Conservation (phyloP, 1,140 invertebrate species). For the Drosophila ohnishii region DNA sequence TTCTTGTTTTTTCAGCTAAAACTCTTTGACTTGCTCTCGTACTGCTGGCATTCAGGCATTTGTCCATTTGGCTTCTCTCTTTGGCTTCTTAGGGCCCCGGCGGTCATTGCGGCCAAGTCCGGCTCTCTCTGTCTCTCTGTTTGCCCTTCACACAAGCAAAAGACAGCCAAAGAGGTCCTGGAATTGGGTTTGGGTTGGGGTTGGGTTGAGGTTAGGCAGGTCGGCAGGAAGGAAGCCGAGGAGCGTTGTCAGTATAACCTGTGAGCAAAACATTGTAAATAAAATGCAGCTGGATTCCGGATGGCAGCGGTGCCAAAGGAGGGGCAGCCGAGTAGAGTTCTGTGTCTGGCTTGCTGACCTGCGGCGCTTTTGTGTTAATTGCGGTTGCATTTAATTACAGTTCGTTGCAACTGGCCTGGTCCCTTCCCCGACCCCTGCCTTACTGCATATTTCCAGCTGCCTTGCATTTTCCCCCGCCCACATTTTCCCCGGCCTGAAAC, state of each 20-base stretch:
- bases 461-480: constrained; percentile 5
- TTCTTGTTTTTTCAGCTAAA: background rate
- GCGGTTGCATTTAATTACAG: constrained; percentile 81
- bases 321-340: constrained; percentile 14
- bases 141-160: constrained; percentile 31
- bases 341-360: constrained; percentile 72
- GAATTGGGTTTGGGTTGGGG: background rate
- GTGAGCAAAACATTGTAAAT: constrained; percentile 75
- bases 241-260: constrained; percentile 57
- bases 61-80: constrained; percentile 44
- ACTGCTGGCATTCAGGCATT: constrained; percentile 27
- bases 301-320: constrained; percentile 3
- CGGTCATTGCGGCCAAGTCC: constrained; percentile 53
- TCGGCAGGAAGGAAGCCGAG: constrained; percentile 9
- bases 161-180: constrained; percentile 21
- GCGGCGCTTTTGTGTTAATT: constrained; percentile 81
- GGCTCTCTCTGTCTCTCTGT: background rate
- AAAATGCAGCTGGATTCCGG: constrained; percentile 56
- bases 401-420: constrained; percentile 62
- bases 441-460: constrained; percentile 21
- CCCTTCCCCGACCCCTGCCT: background rate
- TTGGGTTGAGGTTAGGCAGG: constrained; percentile 12
- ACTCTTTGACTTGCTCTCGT: constrained; percentile 18
- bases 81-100: constrained; percentile 52
- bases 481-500: constrained; percentile 6